Base-by-base conservation (phyloP, 92 coral and sea anemone species). In the Diadumene lineata region DNA sequence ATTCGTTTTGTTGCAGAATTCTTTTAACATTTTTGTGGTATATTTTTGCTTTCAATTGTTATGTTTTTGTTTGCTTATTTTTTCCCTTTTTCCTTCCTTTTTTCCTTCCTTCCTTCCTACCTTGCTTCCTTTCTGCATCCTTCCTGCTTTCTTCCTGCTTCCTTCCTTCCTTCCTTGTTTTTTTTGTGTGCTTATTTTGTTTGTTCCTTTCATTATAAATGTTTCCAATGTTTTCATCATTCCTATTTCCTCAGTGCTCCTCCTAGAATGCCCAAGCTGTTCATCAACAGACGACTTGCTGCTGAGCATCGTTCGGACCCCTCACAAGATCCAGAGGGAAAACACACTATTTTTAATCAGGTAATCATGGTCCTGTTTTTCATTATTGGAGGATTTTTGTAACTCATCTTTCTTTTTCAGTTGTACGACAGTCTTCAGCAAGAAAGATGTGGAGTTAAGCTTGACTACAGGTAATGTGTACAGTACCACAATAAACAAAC, bases 231-330 rank as follows among this genome's bases (percentile, higher is more conserved):
- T n/a, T n/a, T n/a, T n/a, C n/a, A n/a, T n/a, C n/a, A n/a, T n/a
- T n/a, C n/a, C n/a, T 48, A 10, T 28, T 46, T 23, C 1, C n/a
- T 9, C 63, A 72, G 77, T 1, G n/a, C 97, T 24, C 97, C 97
- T 0, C 51, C 91, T 32, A 86, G 89, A 65, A 88, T 92, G 96
- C 98, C 98, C 50, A 91, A 91, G 79, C 80, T 94, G 46, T 87
- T 91, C 62, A 87, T 94, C 69, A 94, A 94, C 43, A 83, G 98
- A 31, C 97, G 97, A 11, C 60, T 93, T 56, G 98, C 98, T 18
- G 94, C 96, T 33, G 98, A 94, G 44, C 98, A 94, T 90, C 89
- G 83, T 32, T 79, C 84, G 11, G 90, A 94, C 34, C 98, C 98
- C 17, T 31, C 87, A 24, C 89, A 89, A 68, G 97, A 94, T 68